phyloP scores from a whole-genome alignment of 30 jellyfish, hydroid and myxozoan species.

The Aurelia coerulea region DNA sequence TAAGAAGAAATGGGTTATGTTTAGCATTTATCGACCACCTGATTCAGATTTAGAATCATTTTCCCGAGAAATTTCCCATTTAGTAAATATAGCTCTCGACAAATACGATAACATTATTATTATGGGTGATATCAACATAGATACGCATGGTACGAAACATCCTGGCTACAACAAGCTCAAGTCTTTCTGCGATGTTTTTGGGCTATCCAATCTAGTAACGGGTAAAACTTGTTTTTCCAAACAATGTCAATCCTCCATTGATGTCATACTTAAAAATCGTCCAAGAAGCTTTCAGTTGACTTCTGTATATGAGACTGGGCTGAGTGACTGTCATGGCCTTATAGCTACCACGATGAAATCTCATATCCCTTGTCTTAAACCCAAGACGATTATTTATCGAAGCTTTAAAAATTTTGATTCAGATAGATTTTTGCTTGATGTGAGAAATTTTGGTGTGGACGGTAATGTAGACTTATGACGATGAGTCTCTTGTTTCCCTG shows the following conservation, averaged over 20 bases:
- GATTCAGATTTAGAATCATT: slow-evolving; percentile 22
- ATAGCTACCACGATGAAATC: neutral
- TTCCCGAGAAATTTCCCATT: neutral
- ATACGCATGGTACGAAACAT: slow-evolving; percentile 12
- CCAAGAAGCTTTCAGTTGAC: slow-evolving; percentile 9
- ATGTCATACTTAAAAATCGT: slow-evolving; percentile 19
- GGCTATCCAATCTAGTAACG: slow-evolving; percentile 27
- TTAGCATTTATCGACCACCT: slow-evolving; percentile 37
- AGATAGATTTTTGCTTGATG: neutral
- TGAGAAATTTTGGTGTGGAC: neutral
- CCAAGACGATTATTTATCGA: slow-evolving; percentile 15
- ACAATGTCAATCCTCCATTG: slow-evolving; percentile 5
- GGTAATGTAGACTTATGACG: too few species aligned
- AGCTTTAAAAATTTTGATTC: slow-evolving; percentile 11
- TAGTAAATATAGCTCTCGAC: slow-evolving; percentile 24
- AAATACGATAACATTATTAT: slow-evolving; percentile 42
- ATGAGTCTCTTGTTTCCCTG: too few species aligned
- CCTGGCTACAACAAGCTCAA: slow-evolving; percentile 25
- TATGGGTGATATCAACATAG: slow-evolving; percentile 40
- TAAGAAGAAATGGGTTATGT: slow-evolving; percentile 30
- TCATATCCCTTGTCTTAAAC: slow-evolving; percentile 35
- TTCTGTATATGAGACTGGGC: slow-evolving; percentile 20
- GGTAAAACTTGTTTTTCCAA: slow-evolving; percentile 27
- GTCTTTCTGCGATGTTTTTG: slow-evolving; percentile 35
- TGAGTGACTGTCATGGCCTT: slow-evolving; percentile 31